Evolutionary conservation across 2,888 invertebrate genomes (phyloP), one percentile per base, ranked within the genome.

Genomic region (Drosophila helvetica): DNA sequence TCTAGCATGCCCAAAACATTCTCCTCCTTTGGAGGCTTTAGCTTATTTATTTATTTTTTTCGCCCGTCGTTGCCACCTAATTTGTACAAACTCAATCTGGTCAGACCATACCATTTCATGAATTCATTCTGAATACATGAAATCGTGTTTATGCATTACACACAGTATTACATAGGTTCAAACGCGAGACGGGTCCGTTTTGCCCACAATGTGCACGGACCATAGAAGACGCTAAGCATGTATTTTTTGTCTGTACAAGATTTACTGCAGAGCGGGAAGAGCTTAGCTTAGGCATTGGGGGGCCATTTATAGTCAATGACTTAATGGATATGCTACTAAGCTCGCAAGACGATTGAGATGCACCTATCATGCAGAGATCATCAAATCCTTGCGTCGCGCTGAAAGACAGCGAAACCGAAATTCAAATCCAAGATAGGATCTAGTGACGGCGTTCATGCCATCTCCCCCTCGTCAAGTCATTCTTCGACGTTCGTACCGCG

Each of bases 161-260:
- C n/a, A n/a, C n/a, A n/a, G n/a, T n/a, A n/a, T 12, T 42, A 18
- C n/a, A 42, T n/a, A 58, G 50, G 4, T 50, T 58, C 25, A 58
- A 50, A n/a, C 25, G 50, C 18, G 58, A 58, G 42, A 42, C 48
- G 10, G 58, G 22, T 42, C 42, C 42, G 38, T 50, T 58, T 50
- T 58, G 42, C 25, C 38, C 50, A 42, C 58, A 42, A 42, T 58
- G 50, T 58, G 15, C 33, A 15, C 33, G 15, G 15, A 33, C 33
- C 15, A 33, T 33, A 15, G 33, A 33, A 15, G 33, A 33, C 33
- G 33, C 33, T 4, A 5, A 33, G 12, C 12, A 33, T 15, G 12
- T 33, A 33, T n/a, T 33, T 33, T 33, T 33, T 33, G 15, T 33
- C 33, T 15, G 33, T 33, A 12, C 15, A 33, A 33, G 5, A 33